Base-by-base conservation (phyloP, 2,888 invertebrate genomes). In the Tenthredo mesomela region DNA sequence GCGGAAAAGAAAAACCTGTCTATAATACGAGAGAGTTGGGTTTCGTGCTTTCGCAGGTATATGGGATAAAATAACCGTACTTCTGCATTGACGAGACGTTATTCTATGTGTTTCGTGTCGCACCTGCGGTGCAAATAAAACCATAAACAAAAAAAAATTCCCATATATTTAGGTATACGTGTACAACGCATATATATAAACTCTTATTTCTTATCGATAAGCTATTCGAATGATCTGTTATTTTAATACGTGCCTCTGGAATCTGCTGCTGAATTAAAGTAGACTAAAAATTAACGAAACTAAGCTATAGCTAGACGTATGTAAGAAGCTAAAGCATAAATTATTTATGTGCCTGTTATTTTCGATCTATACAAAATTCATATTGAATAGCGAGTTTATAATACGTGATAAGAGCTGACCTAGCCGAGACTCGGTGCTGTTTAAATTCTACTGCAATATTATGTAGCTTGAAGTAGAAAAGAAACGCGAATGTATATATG, bases 391-490 rank as follows among this genome's bases (percentile, higher is more conserved):
- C 67, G 67, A 15, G 37, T 37, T 67, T 33, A 18, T 33, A 33
- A 18, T 33, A 33, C 67, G 67, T 67, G 67, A 67, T 67, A 67
- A 67, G 67, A 67, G 67, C 67, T 67, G 67, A 33, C 67, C 67
- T 67, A 33, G 67, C 67, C 67, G 33, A 15, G 33, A 29, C 33
- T 67, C 5, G 33, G 5, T 33, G 54, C 67, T 33, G 25, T 67
- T 67, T 33, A 4, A 67, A 67, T 29, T 18, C 67, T 33, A 25
- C 25, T 33, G 67, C 18, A 67, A 33, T 33, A 33, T 67, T 67
- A 67, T 33, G 67, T 67, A 67, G 29, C 67, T 67, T 18, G 33
- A 12, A 1, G 67, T 18, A 33, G 10, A 18, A 12, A 67, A 33
- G 18, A 33, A 67, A 12, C 29, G 29, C 33, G 67, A 67, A n/a